Evolutionary conservation across 2,888 invertebrate species (phyloP).

Genomic region (Spialia ferax): DNA sequence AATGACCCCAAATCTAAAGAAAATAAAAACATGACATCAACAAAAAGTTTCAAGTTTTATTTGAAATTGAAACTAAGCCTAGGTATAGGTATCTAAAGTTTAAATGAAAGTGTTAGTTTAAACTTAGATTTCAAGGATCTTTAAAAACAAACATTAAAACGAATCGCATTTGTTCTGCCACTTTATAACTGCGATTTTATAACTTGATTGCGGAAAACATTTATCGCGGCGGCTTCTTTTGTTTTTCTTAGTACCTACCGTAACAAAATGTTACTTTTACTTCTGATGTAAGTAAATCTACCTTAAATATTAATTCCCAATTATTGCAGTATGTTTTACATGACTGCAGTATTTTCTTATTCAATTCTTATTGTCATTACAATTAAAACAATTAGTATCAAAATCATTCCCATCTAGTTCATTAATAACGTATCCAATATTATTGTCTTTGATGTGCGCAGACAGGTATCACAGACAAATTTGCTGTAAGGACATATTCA

Average conservation of each 20-base stretch:
- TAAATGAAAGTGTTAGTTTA: not conserved
- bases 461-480: too few relatives aligned
- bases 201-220: not conserved
- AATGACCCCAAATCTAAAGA: too few relatives aligned
- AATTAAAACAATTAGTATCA: not conserved
- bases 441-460: not conserved
- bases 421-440: not conserved
- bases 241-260: not conserved
- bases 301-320: not conserved
- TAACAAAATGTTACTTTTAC: not conserved
- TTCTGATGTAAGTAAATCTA: not conserved
- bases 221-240: not conserved
- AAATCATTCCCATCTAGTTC: not conserved
- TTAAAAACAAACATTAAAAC: not conserved
- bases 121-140: slow-evolving; percentile 1
- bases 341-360: not conserved
- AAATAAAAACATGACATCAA: too few relatives aligned
- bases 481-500: too few relatives aligned
- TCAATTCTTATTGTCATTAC: too few relatives aligned
- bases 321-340: not conserved
- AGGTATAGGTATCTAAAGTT: too few relatives aligned
- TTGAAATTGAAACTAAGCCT: not conserved
- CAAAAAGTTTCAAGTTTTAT: not conserved
- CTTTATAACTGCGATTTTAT: slow-evolving; percentile 4
- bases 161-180: slow-evolving; percentile 3